Percentiles rank a stretch among this genome's conserved stretches.
phyloP scores from a whole-genome alignment of 2,797 vertebrate genomes.

The Lepilemur ruficaudatus region DNA sequence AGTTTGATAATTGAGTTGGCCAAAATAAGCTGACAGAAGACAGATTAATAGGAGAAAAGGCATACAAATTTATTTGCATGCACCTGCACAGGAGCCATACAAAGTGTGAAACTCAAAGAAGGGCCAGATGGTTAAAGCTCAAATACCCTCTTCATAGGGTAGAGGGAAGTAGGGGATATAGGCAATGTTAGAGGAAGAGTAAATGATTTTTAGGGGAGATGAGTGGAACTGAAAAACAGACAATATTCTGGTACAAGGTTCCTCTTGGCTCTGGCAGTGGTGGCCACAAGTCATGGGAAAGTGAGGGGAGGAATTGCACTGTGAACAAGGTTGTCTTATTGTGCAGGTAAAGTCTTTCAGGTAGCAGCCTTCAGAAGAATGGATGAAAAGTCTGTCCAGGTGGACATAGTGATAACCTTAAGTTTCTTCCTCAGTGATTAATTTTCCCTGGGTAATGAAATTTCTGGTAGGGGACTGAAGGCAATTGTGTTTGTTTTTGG shows the following conservation, averaged over 20 bases:
- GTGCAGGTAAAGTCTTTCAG: background rate
- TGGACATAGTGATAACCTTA: background rate
- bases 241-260: background rate
- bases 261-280: background rate
- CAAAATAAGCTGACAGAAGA: background rate
- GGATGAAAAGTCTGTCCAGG: background rate
- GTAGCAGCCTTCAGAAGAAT: background rate
- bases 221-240: background rate
- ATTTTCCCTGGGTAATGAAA: background rate
- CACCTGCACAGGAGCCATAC: background rate
- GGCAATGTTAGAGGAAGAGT: background rate
- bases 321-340: background rate
- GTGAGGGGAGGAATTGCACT: background rate
- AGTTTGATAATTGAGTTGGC: background rate
- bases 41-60: background rate
- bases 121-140: background rate
- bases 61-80: background rate
- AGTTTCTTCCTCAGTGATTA: background rate
- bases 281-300: background rate
- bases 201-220: background rate
- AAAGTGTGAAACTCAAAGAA: background rate
- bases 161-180: background rate
- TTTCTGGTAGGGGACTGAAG: background rate
- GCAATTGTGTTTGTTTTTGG: background rate
- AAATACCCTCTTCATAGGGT: background rate